phyloP scores from a whole-genome alignment of 1,140 invertebrate genomes.

The Hetaerina americana region DNA sequence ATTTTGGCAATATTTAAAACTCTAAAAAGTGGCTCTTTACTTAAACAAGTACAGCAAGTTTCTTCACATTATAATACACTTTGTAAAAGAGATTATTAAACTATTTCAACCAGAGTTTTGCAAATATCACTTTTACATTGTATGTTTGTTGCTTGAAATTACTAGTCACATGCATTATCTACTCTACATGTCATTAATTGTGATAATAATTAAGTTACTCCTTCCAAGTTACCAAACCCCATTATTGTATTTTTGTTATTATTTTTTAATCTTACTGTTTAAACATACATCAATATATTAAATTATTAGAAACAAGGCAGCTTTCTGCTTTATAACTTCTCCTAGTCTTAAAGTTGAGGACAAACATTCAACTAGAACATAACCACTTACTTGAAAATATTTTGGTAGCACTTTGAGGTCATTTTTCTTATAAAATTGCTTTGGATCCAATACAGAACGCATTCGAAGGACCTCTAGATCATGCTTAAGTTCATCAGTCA shows the following conservation, averaged over 20 bases:
- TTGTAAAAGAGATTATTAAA: no score
- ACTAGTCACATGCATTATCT: no score
- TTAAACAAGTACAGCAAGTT: no score
- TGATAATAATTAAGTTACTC: no score
- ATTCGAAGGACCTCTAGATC: conserved; percentile 82
- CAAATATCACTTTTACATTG: no score
- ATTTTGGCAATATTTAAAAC: no score
- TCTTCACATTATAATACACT: no score
- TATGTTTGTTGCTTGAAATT: no score
- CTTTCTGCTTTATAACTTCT: not conserved
- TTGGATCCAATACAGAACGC: conserved; percentile 82
- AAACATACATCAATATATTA: conserved; percentile 1
- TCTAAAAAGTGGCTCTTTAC: no score
- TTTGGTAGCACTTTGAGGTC: conserved; percentile 76
- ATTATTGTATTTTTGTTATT: not conserved
- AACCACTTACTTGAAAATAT: conserved; percentile 73
- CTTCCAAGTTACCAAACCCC: no score
- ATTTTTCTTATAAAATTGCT: conserved; percentile 88
- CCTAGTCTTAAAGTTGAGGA: not conserved
- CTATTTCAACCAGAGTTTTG: no score
- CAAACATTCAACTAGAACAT: conserved; percentile 6
- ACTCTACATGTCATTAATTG: no score
- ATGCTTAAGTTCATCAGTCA: conserved; percentile 74
- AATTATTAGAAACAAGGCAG: not conserved
- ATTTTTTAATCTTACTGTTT: not conserved